Base-by-base conservation (phyloP, 2,113 vertebrate species). In the Psephotus haematonotus region DNA sequence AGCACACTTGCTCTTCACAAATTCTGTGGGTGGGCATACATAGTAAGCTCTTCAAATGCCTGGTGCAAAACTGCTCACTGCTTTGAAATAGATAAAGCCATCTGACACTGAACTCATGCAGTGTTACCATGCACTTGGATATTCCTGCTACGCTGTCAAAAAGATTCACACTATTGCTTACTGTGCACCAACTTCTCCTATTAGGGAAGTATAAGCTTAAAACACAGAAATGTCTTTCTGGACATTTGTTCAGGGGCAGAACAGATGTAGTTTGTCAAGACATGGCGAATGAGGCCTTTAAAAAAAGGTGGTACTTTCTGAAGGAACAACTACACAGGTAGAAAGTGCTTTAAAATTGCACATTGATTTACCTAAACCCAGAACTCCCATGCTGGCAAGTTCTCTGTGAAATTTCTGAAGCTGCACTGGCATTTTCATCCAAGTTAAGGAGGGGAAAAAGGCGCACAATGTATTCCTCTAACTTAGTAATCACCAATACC, bases 381-480 rank as follows among this genome's bases (percentile, higher is more conserved):
- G 27, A 88, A 10, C 29, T 80, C 39, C 65, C 80, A 81, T 1
- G 20, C 5, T 72, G 86, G 29, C 67, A 92, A 84, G 46, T 11
- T 29, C 62, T 76, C 57, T 46, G 28, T 27, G 35, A 52, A 70
- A 77, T 33, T 78, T 82, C 46, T 52, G 46, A 89, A 46, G 80
- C 63, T 83, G 88, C 35, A 35, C 24, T 68, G 62, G 20, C 90
- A 82, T 65, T 71, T 86, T 78, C 35, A 64, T 33, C 60, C 46
- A 93, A 95, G 65, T 63, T 93, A 93, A 94, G 75, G 80, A 87
- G 52, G 17, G 44, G 44, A 60, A 82, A 85, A 97, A 97, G 93
- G 79, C 92, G 84, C 90, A 93, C n/a, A 79, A 37, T 31, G 65
- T 69, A 78, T 78, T 97, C 95, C 88, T 93, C 76, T 86, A 93